Percentiles rank a stretch among this genome's conserved stretches.
Conservation (phyloP, 1,140 invertebrate genomes). For the Drosophila parvula region DNA sequence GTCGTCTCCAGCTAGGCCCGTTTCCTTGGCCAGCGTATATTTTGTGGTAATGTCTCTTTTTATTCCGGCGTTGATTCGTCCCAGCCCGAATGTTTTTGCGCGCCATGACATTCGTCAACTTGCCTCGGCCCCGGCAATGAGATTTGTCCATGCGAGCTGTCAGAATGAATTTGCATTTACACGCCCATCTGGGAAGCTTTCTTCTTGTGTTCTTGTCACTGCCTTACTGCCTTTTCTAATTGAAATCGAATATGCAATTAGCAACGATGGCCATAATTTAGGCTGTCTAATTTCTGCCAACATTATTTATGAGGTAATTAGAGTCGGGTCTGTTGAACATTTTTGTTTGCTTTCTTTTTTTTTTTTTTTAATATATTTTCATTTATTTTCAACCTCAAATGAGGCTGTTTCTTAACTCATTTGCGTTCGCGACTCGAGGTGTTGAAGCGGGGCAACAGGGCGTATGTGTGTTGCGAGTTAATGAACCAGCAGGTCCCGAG, state of each 20-base stretch:
- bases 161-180: constrained; percentile 65
- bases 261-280: constrained; percentile 49
- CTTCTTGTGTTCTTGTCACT: neutral
- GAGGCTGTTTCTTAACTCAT: constrained; percentile 28
- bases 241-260: constrained; percentile 80
- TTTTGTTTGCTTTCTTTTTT: constrained; percentile 4
- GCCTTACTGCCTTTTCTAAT: constrained; percentile 36
- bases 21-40: constrained; percentile 10
- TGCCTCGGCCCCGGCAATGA: constrained; percentile 54
- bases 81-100: constrained; percentile 49
- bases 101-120: constrained; percentile 62
- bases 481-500: constrained; percentile 22
- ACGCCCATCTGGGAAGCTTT: constrained; percentile 27
- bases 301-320: constrained; percentile 77
- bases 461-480: constrained; percentile 52
- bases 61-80: constrained; percentile 50
- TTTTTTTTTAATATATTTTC: constrained; percentile 11
- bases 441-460: constrained; percentile 28
- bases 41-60: constrained; percentile 49
- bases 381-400: constrained; percentile 33
- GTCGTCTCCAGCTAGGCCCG: constrained; percentile 21
- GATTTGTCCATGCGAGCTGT: constrained; percentile 59
- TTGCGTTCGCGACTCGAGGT: neutral
- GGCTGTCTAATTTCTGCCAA: constrained; percentile 22
- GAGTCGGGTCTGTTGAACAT: constrained; percentile 12